Conservation (phyloP, 2,888 invertebrate species). For the Idaea aversata region DNA sequence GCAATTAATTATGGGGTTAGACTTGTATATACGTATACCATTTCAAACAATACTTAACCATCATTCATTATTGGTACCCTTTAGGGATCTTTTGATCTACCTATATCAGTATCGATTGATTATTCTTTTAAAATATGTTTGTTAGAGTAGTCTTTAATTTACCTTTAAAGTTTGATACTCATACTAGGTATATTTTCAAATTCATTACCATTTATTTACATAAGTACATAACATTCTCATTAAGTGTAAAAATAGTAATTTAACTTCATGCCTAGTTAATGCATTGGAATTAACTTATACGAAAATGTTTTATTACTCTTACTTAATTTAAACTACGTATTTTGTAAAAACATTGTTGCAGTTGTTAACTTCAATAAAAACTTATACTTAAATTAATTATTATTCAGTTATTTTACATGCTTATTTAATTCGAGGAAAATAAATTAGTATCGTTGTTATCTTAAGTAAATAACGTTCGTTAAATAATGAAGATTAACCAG, state of each 20-base stretch:
- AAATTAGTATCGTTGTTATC: not conserved
- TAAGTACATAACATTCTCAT: too few species aligned
- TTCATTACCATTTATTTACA: not conserved
- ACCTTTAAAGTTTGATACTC: too few species aligned
- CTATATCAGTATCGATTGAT: not conserved
- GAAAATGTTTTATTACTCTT: not conserved
- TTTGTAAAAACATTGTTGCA: not conserved
- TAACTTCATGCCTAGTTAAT: too few species aligned
- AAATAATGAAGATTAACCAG: not conserved
- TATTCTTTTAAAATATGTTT: not conserved
- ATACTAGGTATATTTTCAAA: too few species aligned
- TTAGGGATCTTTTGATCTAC: not conserved
- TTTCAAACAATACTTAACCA: not conserved
- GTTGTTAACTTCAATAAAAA: not conserved
- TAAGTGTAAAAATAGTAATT: too few species aligned
- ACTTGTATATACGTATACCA: not conserved
- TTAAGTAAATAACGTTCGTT: not conserved
- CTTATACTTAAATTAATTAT: too few species aligned
- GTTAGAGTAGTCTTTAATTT: not conserved
- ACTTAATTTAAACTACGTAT: not conserved
- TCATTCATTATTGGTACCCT: conserved; percentile 45
- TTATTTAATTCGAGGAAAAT: not conserved
- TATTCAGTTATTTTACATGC: too few species aligned
- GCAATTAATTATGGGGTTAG: conserved; percentile 2
- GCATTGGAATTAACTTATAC: too few species aligned